A percentile compares a stretch with the other conserved stretches of the same genome.
phyloP scores from a whole-genome alignment of 2,888 invertebrate species.

The Branchipolynoe longqiensis region DNA sequence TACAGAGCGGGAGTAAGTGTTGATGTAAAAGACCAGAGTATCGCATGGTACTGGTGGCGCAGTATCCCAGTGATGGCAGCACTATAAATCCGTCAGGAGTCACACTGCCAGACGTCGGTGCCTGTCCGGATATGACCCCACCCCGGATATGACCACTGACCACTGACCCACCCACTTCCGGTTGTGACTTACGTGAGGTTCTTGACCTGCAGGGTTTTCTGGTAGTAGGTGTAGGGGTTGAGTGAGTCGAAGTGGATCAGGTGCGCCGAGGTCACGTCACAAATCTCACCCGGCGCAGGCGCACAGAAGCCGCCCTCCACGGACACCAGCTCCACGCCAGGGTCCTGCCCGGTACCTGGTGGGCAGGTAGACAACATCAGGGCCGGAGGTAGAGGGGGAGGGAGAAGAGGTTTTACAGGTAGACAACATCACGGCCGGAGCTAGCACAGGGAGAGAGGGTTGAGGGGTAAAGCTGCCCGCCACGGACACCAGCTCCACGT shows the following conservation, averaged over 20 bases:
- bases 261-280: constrained; percentile 77
- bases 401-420: neutral
- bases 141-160: too few species aligned
- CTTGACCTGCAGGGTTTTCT: constrained; percentile 74
- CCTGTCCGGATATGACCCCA: too few species aligned
- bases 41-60: too few species aligned
- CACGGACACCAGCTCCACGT: constrained; percentile 73
- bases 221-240: constrained; percentile 80
- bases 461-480: constrained; percentile 78
- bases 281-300: constrained; percentile 76
- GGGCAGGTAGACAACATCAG: neutral
- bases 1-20: too few species aligned
- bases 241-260: constrained; percentile 78
- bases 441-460: too few species aligned
- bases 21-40: too few species aligned
- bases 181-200: constrained; percentile 79
- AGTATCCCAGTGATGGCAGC: too few species aligned
- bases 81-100: too few species aligned
- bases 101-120: too few species aligned
- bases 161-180: too few species aligned
- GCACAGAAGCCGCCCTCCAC: constrained; percentile 77
- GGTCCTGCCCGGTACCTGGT: constrained; percentile 77
- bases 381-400: neutral
- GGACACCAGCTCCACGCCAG: constrained; percentile 73
- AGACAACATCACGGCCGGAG: too few species aligned